Evolutionary conservation across 1,140 invertebrate genomes (phyloP).

Genomic region (Rhopalosiphum padi): DNA sequence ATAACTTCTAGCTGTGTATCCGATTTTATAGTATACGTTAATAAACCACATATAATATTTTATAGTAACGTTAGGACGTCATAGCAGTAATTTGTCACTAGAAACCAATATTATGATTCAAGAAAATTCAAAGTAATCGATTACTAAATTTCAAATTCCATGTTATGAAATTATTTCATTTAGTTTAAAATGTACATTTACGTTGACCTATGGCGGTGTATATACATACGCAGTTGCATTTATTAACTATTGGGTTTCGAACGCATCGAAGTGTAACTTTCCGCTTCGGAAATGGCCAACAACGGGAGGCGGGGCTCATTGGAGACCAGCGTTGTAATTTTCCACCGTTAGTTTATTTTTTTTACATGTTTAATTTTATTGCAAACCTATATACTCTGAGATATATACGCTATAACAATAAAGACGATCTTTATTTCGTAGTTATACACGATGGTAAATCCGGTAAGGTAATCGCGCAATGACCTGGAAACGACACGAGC

Average conservation of each 20-base stretch:
- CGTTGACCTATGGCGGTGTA: neutral
- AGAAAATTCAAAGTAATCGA: neutral
- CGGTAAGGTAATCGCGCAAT: constrained; percentile 3
- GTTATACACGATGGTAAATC: neutral
- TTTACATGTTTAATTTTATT: neutral
- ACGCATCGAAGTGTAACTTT: constrained; percentile 45
- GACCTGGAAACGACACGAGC: neutral
- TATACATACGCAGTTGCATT: neutral
- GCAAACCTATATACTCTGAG: neutral
- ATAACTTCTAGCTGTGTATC: too few species aligned
- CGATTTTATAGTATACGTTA: too few species aligned
- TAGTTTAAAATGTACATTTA: neutral
- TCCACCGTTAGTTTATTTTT: neutral
- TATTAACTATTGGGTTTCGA: neutral
- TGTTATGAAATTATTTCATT: too few species aligned
- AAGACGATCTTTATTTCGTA: neutral
- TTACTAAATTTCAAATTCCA: neutral
- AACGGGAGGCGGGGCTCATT: constrained; percentile 35
- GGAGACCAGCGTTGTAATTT: constrained; percentile 6
- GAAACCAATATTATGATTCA: too few species aligned
- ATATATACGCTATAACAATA: neutral
- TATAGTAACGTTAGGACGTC: neutral
- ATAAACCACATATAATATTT: neutral
- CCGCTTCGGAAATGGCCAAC: constrained; percentile 49
- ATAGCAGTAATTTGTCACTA: too few species aligned